phyloP scores from a whole-genome alignment of 2,888 invertebrate genomes.

The Podabrus alpinus region DNA sequence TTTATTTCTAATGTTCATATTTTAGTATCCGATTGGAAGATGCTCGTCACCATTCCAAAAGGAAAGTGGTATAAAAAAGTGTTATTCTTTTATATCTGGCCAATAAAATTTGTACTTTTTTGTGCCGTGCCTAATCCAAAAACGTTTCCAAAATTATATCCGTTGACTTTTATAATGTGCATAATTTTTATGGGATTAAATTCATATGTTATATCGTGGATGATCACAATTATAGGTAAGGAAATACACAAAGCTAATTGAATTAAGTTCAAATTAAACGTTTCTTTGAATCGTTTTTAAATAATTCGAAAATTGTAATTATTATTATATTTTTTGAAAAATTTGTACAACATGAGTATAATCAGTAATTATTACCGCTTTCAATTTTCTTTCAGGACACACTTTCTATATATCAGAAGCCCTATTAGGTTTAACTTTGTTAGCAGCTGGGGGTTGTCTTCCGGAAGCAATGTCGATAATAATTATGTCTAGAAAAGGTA shows the following conservation, averaged over 20 bases:
- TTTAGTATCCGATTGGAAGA: background rate
- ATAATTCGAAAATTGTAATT: background rate
- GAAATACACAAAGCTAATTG: background rate
- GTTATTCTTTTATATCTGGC: constrained; percentile 76
- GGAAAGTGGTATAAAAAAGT: constrained; percentile 49
- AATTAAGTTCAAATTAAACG: background rate
- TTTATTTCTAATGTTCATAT: background rate
- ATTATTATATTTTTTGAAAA: no score
- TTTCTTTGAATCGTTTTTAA: background rate
- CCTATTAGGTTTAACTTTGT: constrained; percentile 88
- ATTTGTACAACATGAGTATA: no score
- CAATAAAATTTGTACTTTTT: constrained; percentile 67
- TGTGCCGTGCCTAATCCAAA: constrained; percentile 74
- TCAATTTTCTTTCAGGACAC: constrained; percentile 59
- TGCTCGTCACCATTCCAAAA: constrained; percentile 30
- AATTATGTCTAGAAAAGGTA: constrained; percentile 85
- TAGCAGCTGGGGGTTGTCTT: constrained; percentile 88
- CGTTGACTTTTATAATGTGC: constrained; percentile 83
- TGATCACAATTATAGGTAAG: constrained; percentile 84
- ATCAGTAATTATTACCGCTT: background rate
- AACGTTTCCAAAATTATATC: constrained; percentile 66
- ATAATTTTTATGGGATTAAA: constrained; percentile 83
- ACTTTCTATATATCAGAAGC: constrained; percentile 83
- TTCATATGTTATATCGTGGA: constrained; percentile 90
- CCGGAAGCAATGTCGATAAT: constrained; percentile 84